Evolutionary conservation across 2,888 invertebrate genomes (phyloP), one percentile per base, ranked within the genome.

Genomic region (Bombylius discolor): DNA sequence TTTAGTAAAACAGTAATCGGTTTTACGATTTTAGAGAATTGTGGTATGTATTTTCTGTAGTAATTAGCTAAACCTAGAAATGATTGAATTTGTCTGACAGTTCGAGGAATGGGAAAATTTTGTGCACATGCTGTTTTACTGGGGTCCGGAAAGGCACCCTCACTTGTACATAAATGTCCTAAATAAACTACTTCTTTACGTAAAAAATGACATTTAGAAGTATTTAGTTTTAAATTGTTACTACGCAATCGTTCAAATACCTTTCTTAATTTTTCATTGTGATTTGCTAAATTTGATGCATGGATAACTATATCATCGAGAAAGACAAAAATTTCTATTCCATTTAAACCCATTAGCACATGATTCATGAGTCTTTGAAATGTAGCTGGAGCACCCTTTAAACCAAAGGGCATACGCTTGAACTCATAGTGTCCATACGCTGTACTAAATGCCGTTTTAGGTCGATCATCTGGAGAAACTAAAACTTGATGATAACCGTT

Each of bases 341-440:
- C 67, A 60, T 65, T 65, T 6, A 70, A 48, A 2, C 69, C 70
- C 31, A 63, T 51, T 13, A 72, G 55, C 0, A 72, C 63, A 48
- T 62, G 64, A 50, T 70, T 66, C 70, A 72, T 73, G 48, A 68
- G 56, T 5, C 69, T 50, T 61, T 71, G 70, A 50, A 73, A 71
- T 0, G 69, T 70, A 0, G 66, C 65, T 0, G 74, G 73, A 1
- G 71, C 69, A 55, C 69, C 69, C 62, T 67, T 68, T 11, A 74
- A 64, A 4, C 67, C 71, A 57, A 72, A 68, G 1, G 68, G 68
- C 67, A 70, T 68, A 13, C 67, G 49, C 3, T n/a, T n/a, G n/a
- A n/a, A n/a, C n/a, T 59, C 47, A 36, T 55, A 59, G 23, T 61
- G 57, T 7, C 57, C 58, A 4, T 39, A 44, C 4, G 45, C 11